Conservation (phyloP, 2,113 vertebrate genomes). For the Larimichthys crocea region DNA sequence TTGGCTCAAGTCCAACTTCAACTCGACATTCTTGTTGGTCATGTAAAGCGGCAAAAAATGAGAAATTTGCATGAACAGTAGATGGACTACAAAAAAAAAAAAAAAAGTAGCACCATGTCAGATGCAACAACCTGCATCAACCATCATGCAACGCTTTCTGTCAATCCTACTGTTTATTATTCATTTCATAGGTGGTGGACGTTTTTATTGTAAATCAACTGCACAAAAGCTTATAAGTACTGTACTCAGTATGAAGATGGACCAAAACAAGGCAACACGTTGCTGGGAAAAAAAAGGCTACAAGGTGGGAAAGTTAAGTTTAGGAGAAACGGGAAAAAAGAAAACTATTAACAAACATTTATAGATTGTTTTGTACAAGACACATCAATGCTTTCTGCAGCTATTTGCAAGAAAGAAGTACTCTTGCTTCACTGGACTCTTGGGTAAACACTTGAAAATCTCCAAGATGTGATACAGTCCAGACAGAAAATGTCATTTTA, state of each 20-base stretch:
- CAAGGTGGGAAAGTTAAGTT: slow-evolving; percentile 1
- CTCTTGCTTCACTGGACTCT: background rate
- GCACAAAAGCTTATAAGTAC: slow-evolving; percentile 23
- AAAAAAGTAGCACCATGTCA: background rate
- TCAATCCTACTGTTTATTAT: slow-evolving; percentile 8
- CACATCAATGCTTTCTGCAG: slow-evolving; percentile 13
- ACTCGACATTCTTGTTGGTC: slow-evolving; percentile 56
- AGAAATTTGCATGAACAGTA: slow-evolving; percentile 52
- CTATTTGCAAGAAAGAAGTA: background rate
- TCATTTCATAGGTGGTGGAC: background rate
- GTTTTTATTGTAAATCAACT: slow-evolving; percentile 21
- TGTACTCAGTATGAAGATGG: slow-evolving; percentile 63
- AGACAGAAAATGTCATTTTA: slow-evolving; percentile 10
- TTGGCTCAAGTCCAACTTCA: slow-evolving; percentile 40
- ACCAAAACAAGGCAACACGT: slow-evolving; percentile 65
- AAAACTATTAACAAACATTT: slow-evolving; percentile 16
- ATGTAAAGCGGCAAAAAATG: slow-evolving; percentile 34
- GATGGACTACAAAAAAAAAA: slow-evolving; percentile 8
- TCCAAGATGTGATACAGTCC: slow-evolving; percentile 1
- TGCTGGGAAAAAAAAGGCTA: background rate
- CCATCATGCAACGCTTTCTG: slow-evolving; percentile 15
- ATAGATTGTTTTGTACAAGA: slow-evolving; percentile 32
- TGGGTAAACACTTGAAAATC: background rate
- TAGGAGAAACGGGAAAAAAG: background rate
- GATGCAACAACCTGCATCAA: slow-evolving; percentile 26